Conservation (phyloP, 2,797 vertebrate species). For the Notolepis coatsorum region DNA sequence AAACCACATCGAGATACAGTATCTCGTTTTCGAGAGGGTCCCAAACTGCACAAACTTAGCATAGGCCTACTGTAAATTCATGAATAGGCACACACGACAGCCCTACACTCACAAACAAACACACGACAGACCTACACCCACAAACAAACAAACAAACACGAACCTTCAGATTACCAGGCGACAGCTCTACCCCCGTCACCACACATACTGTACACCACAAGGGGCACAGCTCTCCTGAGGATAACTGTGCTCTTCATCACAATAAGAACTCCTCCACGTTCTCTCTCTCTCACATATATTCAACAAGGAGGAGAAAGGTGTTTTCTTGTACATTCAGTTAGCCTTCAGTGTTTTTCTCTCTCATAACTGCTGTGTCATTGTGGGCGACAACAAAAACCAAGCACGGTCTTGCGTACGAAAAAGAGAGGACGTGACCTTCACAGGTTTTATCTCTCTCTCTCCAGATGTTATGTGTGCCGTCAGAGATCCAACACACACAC, state of each 20-base stretch:
- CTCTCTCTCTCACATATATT: neutral
- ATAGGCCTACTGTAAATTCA: constrained; percentile 28
- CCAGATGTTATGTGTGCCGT: constrained; percentile 15
- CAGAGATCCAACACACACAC: constrained; percentile 15
- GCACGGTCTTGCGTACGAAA: neutral
- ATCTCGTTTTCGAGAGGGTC: too few species aligned
- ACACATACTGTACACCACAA: too few species aligned
- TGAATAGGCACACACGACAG: neutral
- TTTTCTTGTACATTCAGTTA: neutral
- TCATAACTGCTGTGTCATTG: constrained; percentile 8
- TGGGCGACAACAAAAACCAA: constrained; percentile 1
- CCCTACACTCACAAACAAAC: neutral
- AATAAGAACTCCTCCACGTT: constrained; percentile 10
- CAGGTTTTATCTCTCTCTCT: neutral
- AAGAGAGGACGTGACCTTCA: constrained; percentile 21
- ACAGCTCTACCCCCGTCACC: too few species aligned
- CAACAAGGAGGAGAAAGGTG: too few species aligned
- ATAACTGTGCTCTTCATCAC: constrained; percentile 48
- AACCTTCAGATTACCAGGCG: too few species aligned
- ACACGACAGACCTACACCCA: neutral
- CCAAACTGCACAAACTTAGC: constrained; percentile 12
- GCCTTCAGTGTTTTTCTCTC: neutral
- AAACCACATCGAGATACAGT: too few species aligned
- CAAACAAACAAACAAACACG: constrained; percentile 7
- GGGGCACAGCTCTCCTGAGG: constrained; percentile 48